A percentile compares a stretch with the other conserved stretches of the same genome.
Conservation (phyloP, 2,113 vertebrate species). For the Eolophus roseicapilla region DNA sequence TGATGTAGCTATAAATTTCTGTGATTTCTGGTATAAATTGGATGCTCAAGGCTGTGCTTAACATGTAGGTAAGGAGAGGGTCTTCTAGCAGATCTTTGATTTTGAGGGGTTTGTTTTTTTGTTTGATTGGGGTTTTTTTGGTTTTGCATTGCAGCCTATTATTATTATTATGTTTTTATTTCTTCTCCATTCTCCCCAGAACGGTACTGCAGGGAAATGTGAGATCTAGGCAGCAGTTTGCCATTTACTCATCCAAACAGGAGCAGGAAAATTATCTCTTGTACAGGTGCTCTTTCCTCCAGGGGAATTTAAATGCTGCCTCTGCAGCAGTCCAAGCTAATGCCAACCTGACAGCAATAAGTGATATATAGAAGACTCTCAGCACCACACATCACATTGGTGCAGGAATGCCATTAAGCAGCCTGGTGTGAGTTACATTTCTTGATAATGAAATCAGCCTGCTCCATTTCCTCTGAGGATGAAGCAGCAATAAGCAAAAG, state of each 20-base stretch:
- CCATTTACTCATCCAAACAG: not conserved
- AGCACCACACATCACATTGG: fast-evolving
- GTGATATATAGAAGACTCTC: not conserved
- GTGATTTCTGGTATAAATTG: not conserved
- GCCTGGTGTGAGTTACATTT: not conserved
- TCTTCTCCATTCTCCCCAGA: not conserved
- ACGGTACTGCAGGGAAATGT: not conserved
- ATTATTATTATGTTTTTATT: not conserved
- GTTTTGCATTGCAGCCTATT: not conserved
- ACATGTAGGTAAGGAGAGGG: not conserved
- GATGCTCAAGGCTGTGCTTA: not conserved
- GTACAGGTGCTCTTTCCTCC: not conserved
- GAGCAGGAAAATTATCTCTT: not conserved
- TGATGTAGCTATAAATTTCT: not conserved
- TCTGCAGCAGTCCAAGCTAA: not conserved
- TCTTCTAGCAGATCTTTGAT: not conserved
- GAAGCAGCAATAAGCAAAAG: slow-evolving; percentile 3
- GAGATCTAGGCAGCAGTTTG: not conserved
- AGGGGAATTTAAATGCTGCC: not conserved
- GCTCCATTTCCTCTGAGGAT: slow-evolving; percentile 16
- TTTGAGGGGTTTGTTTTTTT: not conserved
- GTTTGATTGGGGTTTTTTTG: not conserved
- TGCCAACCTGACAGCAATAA: not conserved
- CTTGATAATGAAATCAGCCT: not conserved
- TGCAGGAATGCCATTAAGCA: not conserved